Evolutionary conservation across 1,140 invertebrate species (phyloP), one percentile per base, ranked within the genome.

Genomic region (Octopus bimaculoides): DNA sequence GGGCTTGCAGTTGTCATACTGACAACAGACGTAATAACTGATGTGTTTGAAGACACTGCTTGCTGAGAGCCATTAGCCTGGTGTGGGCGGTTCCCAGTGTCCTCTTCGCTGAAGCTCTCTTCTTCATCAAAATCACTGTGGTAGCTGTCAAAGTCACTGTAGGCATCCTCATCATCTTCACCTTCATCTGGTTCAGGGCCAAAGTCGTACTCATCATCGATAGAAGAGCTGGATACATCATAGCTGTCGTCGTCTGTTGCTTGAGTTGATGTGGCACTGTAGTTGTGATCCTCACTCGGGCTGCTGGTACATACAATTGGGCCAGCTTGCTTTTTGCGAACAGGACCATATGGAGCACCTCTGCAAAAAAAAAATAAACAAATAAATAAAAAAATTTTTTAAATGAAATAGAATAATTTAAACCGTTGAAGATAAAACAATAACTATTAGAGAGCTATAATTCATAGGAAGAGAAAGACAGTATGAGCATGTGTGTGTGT

Each of bases 241-340:
- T 52, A 78, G n/a, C 79, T 69, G 69, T 81, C 81, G 69, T 75
- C 78, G 80, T 82, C 83, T 17, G 82, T 82, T 10, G 80, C 77
- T 12, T 84, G 17, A 77, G 80, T 83, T 12, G 66, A 71, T 75
- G 84, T 81, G 17, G 82, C 85, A 79, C 88, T 89, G 84, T 95
- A 95, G 14, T 94, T 95, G 85, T 95, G 94, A 89, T 95, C 95
- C 86, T 94, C 93, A 85, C 93, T 94, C 3, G 94, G 94, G 79
- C 93, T 94, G 75, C 92, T 92, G 8, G 93, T 95, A 69, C 94
- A 94, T 77, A 94, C 91, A 12, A 86, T 79, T 6, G 83, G 78
- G 12, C 81, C 84, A n/a, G 73, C 41, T 26, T 78, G 77, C 14
- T 80, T 54, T 20, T 77, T 77, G 12, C 74, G 71, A 17, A 55